phyloP scores from a whole-genome alignment of 2,888 invertebrate genomes.

The Synergus umbraculus region DNA sequence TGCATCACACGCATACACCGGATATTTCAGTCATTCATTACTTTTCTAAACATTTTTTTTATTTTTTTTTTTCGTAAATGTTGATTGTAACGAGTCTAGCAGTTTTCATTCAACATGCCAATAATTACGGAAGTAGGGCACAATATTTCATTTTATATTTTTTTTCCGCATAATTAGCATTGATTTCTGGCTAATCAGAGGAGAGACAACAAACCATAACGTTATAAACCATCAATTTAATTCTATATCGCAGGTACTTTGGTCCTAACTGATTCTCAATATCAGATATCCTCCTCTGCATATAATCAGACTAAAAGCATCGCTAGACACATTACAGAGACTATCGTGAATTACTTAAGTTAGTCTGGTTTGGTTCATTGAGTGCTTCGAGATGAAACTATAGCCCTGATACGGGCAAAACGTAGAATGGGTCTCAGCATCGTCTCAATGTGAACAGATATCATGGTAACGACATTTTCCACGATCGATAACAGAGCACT shows the following conservation, averaged over 20 bases:
- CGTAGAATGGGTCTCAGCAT: not conserved
- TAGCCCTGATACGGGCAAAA: not conserved
- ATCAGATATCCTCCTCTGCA: not conserved
- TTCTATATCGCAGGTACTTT: not conserved
- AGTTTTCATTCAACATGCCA: not conserved
- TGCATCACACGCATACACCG: not conserved
- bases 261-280: not conserved
- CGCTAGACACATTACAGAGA: constrained; percentile 3
- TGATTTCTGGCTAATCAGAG: not conserved
- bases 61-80: not conserved
- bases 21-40: constrained; percentile 12
- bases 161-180: not conserved
- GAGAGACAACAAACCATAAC: not conserved
- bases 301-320: not conserved
- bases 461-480: constrained; percentile 32
- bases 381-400: constrained; percentile 24
- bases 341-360: constrained; percentile 18
- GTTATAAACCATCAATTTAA: not conserved
- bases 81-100: not conserved
- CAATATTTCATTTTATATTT: not conserved
- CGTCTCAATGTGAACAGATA: constrained; percentile 22
- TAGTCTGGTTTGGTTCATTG: constrained; percentile 14
- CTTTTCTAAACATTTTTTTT: not conserved
- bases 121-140: not conserved
- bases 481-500: constrained; percentile 29